These are phyloP conservation scores for Pomacea canaliculata DNA, from an alignment of 2,888 invertebrate species.

Conservation along the genomic window DNA sequence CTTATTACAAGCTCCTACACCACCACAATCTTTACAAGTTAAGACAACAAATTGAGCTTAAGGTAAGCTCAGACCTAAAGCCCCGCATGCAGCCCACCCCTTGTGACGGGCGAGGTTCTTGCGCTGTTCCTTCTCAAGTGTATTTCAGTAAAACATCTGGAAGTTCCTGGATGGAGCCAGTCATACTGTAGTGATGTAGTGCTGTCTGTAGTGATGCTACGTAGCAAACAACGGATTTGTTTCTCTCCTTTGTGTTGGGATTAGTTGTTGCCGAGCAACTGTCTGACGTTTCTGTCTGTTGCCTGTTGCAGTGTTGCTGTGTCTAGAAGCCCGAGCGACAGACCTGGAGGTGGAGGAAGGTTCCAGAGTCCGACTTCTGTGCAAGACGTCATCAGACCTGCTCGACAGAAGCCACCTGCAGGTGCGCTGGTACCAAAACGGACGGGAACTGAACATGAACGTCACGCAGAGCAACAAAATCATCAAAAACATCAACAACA, in stretches of 20 bases:
- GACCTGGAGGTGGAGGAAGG: slow-evolving; percentile 31
- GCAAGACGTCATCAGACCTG: slow-evolving; percentile 22
- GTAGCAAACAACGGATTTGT: neutral
- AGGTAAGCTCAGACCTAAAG: no score
- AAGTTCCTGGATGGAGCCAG: no score
- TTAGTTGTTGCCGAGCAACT: neutral
- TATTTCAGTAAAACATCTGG: no score
- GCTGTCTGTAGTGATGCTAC: no score
- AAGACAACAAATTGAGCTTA: no score
- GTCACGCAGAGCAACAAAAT: slow-evolving; percentile 6
- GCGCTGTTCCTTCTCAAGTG: no score
- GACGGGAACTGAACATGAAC: slow-evolving; percentile 21
- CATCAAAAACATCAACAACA: slow-evolving; percentile 7
- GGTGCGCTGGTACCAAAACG: slow-evolving; percentile 28
- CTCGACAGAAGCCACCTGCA: slow-evolving; percentile 16
- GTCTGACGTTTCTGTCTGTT: no score
- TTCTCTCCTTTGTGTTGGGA: neutral
- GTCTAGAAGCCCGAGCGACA: slow-evolving; percentile 20
- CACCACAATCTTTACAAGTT: no score
- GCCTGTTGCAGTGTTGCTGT: slow-evolving; percentile 21
- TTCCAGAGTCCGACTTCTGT: slow-evolving; percentile 22
- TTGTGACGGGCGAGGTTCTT: no score
- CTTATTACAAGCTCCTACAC: no score
- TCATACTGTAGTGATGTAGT: no score
- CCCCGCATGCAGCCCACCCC: no score